These are phyloP conservation scores for Cryptus viduatorius DNA, from an alignment of 2,888 invertebrate species.

Conservation along the genomic window DNA sequence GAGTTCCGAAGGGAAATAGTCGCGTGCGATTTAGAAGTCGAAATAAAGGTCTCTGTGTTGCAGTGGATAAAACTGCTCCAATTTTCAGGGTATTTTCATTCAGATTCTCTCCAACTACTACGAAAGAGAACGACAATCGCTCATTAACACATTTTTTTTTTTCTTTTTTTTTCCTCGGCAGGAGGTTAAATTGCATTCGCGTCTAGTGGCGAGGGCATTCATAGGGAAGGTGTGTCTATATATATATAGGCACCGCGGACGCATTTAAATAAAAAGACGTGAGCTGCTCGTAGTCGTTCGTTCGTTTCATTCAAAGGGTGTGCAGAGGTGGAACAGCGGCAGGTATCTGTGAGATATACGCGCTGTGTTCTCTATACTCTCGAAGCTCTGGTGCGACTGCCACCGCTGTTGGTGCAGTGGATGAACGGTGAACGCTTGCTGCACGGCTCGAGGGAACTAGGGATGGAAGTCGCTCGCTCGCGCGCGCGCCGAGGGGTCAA, in stretches of 20 bases:
- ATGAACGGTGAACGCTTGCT: conserved; percentile 54
- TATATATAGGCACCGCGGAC: conserved; percentile 71
- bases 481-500: conserved; percentile 79
- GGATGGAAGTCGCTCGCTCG: conserved; percentile 60
- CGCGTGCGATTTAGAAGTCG: not conserved
- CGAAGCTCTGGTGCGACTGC: conserved; percentile 1
- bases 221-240: conserved; percentile 27
- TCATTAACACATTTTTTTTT: conserved; percentile 82
- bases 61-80: conserved; percentile 68
- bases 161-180: conserved; percentile 53
- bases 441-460: conserved; percentile 54
- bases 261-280: conserved; percentile 83
- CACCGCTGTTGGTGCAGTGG: conserved; percentile 1
- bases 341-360: conserved; percentile 46
- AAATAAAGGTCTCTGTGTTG: conserved; percentile 26
- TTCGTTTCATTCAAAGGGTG: conserved; percentile 63
- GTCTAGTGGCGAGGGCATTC: conserved; percentile 74
- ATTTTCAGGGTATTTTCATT: conserved; percentile 80
- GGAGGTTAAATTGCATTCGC: conserved; percentile 79
- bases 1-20: not conserved
- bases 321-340: conserved; percentile 39
- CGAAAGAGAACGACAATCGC: conserved; percentile 81
- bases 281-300: conserved; percentile 65
- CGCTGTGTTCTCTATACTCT: conserved; percentile 29
- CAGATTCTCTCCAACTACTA: conserved; percentile 70